A percentile compares a stretch with the other conserved stretches of the same genome.
Conservation (phyloP, 2,113 vertebrate species). For the Hydropotes inermis region DNA sequence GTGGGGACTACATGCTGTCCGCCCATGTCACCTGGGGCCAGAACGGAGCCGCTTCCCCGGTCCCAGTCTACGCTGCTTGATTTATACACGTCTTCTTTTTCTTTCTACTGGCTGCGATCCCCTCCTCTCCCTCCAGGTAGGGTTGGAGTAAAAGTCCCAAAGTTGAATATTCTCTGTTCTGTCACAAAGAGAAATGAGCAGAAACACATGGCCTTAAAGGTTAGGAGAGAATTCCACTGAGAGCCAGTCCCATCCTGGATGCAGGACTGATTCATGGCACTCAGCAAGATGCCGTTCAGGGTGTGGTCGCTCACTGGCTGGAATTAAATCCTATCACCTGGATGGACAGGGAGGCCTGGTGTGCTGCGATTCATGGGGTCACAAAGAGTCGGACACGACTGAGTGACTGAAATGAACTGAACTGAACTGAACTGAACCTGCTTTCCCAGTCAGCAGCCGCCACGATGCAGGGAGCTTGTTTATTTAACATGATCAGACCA, state of each 20-base stretch:
- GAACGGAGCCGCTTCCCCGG: not conserved
- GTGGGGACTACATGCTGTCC: not conserved
- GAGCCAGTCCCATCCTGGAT: not conserved
- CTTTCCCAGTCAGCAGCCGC: not conserved
- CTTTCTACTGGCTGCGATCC: not conserved
- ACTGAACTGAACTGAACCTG: not conserved
- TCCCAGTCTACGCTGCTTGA: not conserved
- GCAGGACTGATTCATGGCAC: not conserved
- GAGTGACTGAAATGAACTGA: too few species aligned
- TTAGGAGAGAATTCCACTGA: not conserved
- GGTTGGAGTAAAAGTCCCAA: not conserved
- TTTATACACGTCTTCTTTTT: not conserved
- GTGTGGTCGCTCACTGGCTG: not conserved
- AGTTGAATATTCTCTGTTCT: conserved; percentile 28
- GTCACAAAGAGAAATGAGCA: conserved; percentile 27
- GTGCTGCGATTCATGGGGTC: too few species aligned
- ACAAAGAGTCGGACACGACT: too few species aligned
- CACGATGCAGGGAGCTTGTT: conserved; percentile 3
- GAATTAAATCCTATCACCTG: conserved; percentile 25
- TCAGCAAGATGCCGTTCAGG: not conserved
- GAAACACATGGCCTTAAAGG: not conserved
- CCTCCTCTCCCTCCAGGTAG: not conserved
- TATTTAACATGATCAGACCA: conserved; percentile 14
- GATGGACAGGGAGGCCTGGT: too few species aligned
- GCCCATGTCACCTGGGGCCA: not conserved